Base-by-base conservation (phyloP, 2,113 vertebrate species). In the Pseudorhombus dupliciocellatus region DNA sequence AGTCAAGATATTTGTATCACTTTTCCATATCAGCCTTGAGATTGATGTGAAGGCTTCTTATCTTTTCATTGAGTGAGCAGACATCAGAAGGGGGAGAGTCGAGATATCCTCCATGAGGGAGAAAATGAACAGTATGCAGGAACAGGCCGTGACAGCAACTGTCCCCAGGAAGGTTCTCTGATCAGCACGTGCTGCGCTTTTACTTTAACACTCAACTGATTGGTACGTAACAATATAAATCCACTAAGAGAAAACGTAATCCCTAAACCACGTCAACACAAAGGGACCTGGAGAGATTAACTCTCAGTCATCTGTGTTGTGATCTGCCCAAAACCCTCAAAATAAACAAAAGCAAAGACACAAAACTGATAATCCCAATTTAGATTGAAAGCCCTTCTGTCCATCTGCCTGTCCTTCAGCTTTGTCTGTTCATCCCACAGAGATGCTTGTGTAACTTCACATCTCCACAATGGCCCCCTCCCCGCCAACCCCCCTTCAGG, bases 371-470 rank as follows among this genome's bases (percentile, higher is more conserved):
- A 81, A 76, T 56, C 37, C 34, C 52, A 71, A 42, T 40, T 67
- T 51, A 48, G 16, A 1, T 18, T 48, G 15, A 18, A 48, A 48
- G 16, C 10, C 60, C 6, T 61, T 55, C 21, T 25, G 8, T 2
- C 50, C 46, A 25, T 24, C 51, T 53, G 51, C 26, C 51, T 9
- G 5, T n/a, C 18, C 52, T 9, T 26, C 52, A 53, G 24, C 24
- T 25, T 53, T 70, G 82, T 89, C 81, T 86, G 81, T 71, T 63
- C 2, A 15, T 55, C 69, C 46, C 0, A 4, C 24, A 26, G 52
- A 15, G 52, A 15, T 1, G 24, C 56, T 53, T 65, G 70, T 79
- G 64, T 48, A 46, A 53, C 51, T 75, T 52, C 15, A 50, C 21
- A n/a, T 61, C 54, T 52, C 4, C 25, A 28, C 24, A 70, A 66